phyloP scores from a whole-genome alignment of 2,797 vertebrate species.

The Natrix natrix region DNA sequence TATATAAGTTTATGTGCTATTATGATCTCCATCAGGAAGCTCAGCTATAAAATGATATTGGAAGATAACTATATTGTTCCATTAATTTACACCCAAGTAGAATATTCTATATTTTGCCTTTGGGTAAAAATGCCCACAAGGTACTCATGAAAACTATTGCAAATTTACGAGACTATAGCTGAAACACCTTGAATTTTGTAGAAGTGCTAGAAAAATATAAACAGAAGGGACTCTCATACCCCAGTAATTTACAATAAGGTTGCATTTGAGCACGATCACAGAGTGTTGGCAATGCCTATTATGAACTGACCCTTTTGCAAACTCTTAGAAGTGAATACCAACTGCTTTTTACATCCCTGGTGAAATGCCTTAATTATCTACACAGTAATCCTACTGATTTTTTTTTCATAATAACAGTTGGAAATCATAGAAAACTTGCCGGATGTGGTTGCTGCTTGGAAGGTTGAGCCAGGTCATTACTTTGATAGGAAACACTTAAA shows the following conservation, averaged over 20 bases:
- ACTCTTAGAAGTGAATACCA: not conserved
- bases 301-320: not conserved
- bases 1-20: not conserved
- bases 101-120: not conserved
- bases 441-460: not conserved
- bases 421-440: not conserved
- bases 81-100: not conserved
- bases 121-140: not conserved
- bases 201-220: not conserved
- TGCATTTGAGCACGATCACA: not conserved
- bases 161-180: not conserved
- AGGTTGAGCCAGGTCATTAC: not conserved
- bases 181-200: not conserved
- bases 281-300: not conserved
- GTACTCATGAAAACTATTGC: not conserved
- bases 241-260: not conserved
- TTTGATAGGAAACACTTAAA: not conserved
- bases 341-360: not conserved
- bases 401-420: not conserved
- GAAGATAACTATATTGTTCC: not conserved
- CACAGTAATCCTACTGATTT: not conserved
- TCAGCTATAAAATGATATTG: not conserved
- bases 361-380: not conserved
- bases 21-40: not conserved
- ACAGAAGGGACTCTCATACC: not conserved